Conservation (phyloP, 2,113 vertebrate species). For the Oryzias melastigma region DNA sequence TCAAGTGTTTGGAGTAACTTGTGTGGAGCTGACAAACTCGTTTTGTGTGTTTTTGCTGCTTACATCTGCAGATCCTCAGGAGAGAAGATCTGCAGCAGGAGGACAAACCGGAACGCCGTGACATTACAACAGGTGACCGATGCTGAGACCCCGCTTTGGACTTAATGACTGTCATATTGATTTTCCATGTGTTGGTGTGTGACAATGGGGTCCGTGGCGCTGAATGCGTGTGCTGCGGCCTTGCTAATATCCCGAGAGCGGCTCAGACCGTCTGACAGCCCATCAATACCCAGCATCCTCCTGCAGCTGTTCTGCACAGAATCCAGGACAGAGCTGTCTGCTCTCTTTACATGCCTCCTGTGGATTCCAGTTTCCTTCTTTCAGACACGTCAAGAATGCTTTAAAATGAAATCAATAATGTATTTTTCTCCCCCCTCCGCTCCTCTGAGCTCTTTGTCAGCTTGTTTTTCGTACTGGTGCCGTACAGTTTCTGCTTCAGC, state of each 20-base stretch:
- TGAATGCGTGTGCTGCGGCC: not conserved
- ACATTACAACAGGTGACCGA: too few relatives aligned
- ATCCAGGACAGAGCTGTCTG: not conserved
- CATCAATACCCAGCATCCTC: constrained; percentile 15
- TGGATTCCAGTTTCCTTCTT: not conserved
- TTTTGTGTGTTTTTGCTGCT: too few relatives aligned
- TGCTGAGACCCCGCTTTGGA: too few relatives aligned
- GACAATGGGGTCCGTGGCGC: too few relatives aligned
- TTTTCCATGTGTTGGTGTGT: too few relatives aligned
- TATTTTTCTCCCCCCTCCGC: not conserved
- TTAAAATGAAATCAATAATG: constrained; percentile 15
- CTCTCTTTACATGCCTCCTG: constrained; percentile 1
- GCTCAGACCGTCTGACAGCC: not conserved
- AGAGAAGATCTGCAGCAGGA: too few relatives aligned
- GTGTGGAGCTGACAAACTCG: too few relatives aligned
- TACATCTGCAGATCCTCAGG: too few relatives aligned
- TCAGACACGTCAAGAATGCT: not conserved
- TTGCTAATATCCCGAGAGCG: constrained; percentile 4
- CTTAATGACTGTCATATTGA: too few relatives aligned
- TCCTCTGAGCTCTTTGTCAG: not conserved
- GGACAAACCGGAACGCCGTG: too few relatives aligned
- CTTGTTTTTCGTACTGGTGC: not conserved
- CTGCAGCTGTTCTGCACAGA: constrained; percentile 7
- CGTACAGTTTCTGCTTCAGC: constrained; percentile 18
- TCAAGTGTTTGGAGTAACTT: too few relatives aligned